Conservation (phyloP, 2,113 vertebrate species). For the Mohoua ochrocephala region DNA sequence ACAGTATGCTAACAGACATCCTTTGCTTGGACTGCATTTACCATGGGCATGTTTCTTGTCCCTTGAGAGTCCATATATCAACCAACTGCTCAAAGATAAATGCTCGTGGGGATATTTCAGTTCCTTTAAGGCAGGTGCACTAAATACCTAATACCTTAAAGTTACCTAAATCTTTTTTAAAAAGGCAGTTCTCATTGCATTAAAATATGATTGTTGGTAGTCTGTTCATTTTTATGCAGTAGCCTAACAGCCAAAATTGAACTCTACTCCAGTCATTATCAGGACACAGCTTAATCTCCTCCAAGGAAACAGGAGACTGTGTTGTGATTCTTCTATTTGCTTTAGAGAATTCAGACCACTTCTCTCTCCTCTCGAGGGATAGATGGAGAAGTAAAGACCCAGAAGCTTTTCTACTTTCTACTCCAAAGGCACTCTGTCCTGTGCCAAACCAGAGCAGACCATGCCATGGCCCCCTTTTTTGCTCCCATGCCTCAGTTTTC, state of each 20-base stretch:
- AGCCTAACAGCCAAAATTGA: not conserved
- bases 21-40: not conserved
- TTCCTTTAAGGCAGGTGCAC: not conserved
- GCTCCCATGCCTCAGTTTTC: not conserved
- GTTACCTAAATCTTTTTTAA: not conserved
- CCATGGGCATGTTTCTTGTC: not conserved
- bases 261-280: not conserved
- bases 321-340: not conserved
- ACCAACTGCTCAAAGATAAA: not conserved
- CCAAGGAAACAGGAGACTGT: not conserved
- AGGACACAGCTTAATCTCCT: not conserved
- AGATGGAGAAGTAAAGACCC: not conserved
- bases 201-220: not conserved
- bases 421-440: not conserved
- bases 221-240: not conserved
- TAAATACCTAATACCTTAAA: not conserved
- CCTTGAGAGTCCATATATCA: not conserved
- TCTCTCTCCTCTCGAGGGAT: not conserved
- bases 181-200: not conserved
- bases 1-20: not conserved
- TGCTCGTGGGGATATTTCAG: not conserved
- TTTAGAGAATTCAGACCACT: not conserved
- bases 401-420: not conserved
- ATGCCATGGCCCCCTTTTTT: not conserved
- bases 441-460: not conserved